Percentiles rank a stretch among this genome's conserved stretches.
Conservation (phyloP, 2,113 vertebrate genomes). For the Silurus meridionalis region DNA sequence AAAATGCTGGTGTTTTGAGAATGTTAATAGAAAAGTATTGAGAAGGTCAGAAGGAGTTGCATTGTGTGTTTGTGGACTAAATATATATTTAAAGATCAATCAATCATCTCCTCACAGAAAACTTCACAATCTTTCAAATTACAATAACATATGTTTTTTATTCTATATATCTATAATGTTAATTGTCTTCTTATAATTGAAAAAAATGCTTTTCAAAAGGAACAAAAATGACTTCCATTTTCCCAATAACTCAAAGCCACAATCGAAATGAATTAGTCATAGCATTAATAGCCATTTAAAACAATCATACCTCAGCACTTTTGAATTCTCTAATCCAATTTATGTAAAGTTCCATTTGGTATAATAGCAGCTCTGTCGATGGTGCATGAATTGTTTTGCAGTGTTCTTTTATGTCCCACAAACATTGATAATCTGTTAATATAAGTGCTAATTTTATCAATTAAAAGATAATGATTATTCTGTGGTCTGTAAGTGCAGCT, state of each 20-base stretch:
- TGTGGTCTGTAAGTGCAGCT: background rate
- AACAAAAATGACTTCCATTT: background rate
- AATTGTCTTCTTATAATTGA: background rate
- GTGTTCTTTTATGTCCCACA: background rate
- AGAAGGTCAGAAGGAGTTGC: too few species aligned
- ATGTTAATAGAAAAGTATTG: too few species aligned
- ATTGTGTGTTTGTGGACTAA: too few species aligned
- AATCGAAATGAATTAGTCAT: background rate
- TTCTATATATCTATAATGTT: background rate
- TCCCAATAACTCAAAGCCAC: background rate
- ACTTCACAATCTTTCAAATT: background rate
- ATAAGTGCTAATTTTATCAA: background rate
- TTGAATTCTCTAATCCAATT: background rate
- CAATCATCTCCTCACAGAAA: background rate
- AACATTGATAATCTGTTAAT: background rate
- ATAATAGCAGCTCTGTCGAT: too few species aligned
- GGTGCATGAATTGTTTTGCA: too few species aligned
- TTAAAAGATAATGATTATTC: background rate
- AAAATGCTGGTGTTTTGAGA: background rate
- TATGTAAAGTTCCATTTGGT: background rate
- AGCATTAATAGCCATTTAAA: background rate
- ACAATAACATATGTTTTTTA: background rate
- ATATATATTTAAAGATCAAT: background rate
- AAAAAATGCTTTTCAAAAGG: background rate
- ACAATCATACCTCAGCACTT: too few species aligned